phyloP scores from a whole-genome alignment of 2,797 vertebrate genomes.

The Chrosomus eos region DNA sequence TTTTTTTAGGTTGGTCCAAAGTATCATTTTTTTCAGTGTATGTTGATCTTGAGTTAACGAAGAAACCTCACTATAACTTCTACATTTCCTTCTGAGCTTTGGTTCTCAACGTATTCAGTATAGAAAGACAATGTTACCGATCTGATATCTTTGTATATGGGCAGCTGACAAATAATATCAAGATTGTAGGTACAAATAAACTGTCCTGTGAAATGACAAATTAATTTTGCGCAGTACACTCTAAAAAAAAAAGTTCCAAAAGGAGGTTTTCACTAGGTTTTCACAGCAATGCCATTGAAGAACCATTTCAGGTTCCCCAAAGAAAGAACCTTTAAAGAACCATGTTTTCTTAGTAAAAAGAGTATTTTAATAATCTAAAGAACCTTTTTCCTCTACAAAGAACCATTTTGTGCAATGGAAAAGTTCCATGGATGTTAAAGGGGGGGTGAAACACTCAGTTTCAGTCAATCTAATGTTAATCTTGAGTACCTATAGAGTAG shows the following conservation, averaged over 20 bases:
- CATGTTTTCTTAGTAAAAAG: not conserved
- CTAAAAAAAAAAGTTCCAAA: not conserved
- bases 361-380: not conserved
- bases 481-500: too few species aligned
- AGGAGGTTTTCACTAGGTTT: not conserved
- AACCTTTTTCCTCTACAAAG: not conserved
- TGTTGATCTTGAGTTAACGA: not conserved
- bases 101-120: not conserved
- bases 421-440: not conserved
- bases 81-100: not conserved
- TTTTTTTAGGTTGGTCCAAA: too few species aligned
- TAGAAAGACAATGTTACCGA: not conserved
- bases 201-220: not conserved
- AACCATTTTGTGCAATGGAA: not conserved
- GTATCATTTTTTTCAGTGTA: too few species aligned
- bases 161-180: not conserved
- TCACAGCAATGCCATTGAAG: not conserved
- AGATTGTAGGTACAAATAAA: not conserved
- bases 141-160: not conserved
- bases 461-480: too few species aligned
- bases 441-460: too few species aligned
- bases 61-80: not conserved
- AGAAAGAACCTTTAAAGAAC: not conserved
- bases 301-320: not conserved
- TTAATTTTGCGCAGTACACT: not conserved